Percentiles rank a stretch among this genome's conserved stretches.
Conservation (phyloP, 2,797 vertebrate genomes). For the Myripristis murdjan region DNA sequence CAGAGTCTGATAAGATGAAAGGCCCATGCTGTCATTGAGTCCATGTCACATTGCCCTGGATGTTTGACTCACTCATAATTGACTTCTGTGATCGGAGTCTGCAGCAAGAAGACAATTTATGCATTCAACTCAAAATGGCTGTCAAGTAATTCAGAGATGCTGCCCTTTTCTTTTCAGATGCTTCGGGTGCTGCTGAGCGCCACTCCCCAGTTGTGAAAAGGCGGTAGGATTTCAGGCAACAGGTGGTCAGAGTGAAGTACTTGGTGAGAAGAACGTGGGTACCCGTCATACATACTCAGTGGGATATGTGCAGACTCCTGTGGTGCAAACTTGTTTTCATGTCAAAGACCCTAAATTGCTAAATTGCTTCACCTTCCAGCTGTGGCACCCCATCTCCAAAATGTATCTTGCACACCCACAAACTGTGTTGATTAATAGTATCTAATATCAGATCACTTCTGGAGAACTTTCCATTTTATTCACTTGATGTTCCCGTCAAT, state of each 20-base stretch:
- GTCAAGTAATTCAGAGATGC: neutral
- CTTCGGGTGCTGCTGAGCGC: conserved; percentile 15
- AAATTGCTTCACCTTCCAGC: neutral
- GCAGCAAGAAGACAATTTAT: neutral
- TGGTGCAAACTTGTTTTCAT: neutral
- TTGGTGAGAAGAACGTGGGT: neutral
- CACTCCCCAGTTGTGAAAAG: conserved; percentile 6
- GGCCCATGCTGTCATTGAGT: neutral
- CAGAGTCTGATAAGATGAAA: conserved; percentile 15
- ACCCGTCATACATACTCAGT: no score
- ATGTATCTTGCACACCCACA: neutral
- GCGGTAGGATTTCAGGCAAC: conserved; percentile 22
- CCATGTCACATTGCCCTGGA: conserved; percentile 21
- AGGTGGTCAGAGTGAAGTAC: neutral
- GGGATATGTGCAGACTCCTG: neutral
- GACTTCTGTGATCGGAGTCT: conserved; percentile 2
- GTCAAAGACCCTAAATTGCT: no score
- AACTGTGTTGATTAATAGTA: neutral
- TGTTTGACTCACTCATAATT: conserved; percentile 28
- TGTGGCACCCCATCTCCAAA: neutral
- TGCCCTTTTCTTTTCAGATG: conserved; percentile 9
- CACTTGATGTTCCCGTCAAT: no score
- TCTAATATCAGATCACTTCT: no score
- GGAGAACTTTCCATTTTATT: no score
- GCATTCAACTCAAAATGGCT: conserved; percentile 38